Evolutionary conservation across 35 echinoderm and acorn worm species (phyloP).

Genomic region (Chiridota heheva): DNA sequence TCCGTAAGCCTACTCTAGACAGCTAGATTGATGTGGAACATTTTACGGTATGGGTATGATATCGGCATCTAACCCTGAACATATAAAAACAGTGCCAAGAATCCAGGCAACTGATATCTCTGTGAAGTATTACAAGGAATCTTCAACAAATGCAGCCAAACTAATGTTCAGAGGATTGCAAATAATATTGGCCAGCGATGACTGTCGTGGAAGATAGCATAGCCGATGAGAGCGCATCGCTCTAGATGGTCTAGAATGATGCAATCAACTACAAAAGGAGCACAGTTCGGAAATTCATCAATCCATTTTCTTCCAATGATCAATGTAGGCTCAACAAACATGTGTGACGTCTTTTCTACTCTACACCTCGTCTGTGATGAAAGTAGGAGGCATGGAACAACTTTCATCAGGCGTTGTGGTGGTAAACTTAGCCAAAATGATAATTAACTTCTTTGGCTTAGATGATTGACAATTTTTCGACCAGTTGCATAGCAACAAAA

Average conservation of each 20-base stretch:
- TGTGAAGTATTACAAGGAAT: not conserved
- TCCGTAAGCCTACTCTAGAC: constrained; percentile 47
- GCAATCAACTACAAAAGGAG: no score
- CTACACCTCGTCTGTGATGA: no score
- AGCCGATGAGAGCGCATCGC: constrained; percentile 4
- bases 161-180: constrained; percentile 13
- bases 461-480: no score
- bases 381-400: no score
- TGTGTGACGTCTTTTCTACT: constrained; percentile 45
- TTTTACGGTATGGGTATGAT: constrained; percentile 84
- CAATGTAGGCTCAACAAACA: no score
- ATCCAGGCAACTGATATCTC: constrained; percentile 4
- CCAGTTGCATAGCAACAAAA: no score
- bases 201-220: constrained; percentile 38
- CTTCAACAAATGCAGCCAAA: not conserved
- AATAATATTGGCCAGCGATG: not conserved
- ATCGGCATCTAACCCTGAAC: constrained; percentile 37
- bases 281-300: constrained; percentile 54
- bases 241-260: constrained; percentile 62
- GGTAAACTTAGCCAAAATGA: no score
- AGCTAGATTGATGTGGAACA: constrained; percentile 45
- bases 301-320: no score
- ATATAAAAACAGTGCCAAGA: not conserved
- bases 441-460: no score
- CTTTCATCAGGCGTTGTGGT: no score